Conservation (phyloP, 2,113 vertebrate genomes). For the Alectura lathami region DNA sequence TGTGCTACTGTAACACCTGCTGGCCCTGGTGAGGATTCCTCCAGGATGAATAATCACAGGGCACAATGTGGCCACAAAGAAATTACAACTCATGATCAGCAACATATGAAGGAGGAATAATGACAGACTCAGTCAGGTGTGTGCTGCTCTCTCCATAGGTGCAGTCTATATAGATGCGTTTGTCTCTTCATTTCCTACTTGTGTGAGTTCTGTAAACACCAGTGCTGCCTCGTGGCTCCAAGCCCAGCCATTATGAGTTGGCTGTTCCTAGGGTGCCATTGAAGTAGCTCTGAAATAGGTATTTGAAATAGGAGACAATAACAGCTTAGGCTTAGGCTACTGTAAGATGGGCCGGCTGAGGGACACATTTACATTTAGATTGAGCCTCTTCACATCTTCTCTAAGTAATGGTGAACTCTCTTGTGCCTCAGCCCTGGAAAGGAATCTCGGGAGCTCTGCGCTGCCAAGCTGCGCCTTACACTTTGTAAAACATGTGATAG, state of each 20-base stretch:
- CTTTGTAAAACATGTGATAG: background rate
- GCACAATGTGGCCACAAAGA: background rate
- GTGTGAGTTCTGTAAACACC: background rate
- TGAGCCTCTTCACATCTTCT: conserved; percentile 38
- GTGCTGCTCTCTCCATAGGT: background rate
- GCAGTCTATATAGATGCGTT: background rate
- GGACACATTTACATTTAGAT: conserved; percentile 46
- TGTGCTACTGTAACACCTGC: conserved; percentile 10
- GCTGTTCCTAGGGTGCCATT: background rate
- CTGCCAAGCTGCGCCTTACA: background rate
- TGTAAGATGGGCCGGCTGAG: background rate
- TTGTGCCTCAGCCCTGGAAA: background rate
- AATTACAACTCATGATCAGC: conserved; percentile 17
- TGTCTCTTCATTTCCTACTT: background rate
- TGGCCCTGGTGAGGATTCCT: conserved; percentile 22
- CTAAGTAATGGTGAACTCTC: conserved; percentile 46
- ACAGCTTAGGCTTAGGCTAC: conserved; percentile 17
- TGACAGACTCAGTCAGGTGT: background rate
- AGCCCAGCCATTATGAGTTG: background rate
- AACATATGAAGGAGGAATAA: background rate
- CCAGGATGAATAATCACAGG: conserved; percentile 11
- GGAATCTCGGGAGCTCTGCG: background rate
- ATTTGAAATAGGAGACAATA: conserved; percentile 37
- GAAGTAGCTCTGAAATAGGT: background rate
- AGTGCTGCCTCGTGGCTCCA: background rate